Conservation (phyloP, 2,797 vertebrate genomes). For the Helicolenus hilgendorfi region DNA sequence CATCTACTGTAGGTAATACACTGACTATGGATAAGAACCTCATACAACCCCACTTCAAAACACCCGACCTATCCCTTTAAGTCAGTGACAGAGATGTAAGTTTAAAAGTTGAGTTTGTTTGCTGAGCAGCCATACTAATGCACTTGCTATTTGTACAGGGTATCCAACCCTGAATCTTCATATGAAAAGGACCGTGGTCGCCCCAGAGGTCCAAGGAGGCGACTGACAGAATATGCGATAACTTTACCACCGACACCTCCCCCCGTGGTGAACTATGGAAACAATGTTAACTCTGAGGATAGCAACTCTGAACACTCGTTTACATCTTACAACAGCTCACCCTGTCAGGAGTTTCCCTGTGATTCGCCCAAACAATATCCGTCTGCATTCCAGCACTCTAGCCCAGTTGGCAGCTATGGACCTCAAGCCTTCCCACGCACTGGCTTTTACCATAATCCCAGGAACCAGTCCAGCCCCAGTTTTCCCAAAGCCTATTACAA, state of each 20-base stretch:
- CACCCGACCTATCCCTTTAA: background rate
- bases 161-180: conserved; percentile 84
- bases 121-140: background rate
- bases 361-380: conserved; percentile 75
- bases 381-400: conserved; percentile 47
- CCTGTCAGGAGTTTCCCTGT: conserved; percentile 74
- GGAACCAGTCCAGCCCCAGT: conserved; percentile 70
- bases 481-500: conserved; percentile 77
- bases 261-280: conserved; percentile 52
- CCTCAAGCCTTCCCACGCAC: conserved; percentile 55
- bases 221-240: conserved; percentile 89
- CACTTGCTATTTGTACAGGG: conserved; percentile 76
- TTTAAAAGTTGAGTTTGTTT: background rate
- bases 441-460: conserved; percentile 74
- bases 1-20: background rate
- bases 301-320: conserved; percentile 92
- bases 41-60: background rate
- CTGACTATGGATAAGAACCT: background rate
- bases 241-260: conserved; percentile 81
- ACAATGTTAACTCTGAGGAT: conserved; percentile 90
- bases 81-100: background rate
- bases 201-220: conserved; percentile 86
- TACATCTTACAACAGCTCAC: conserved; percentile 89
- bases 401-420: conserved; percentile 65
- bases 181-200: conserved; percentile 87